Percentiles rank a stretch among this genome's conserved stretches.
phyloP scores from a whole-genome alignment of 1,140 invertebrate species.

The Pseudoatta argentina region DNA sequence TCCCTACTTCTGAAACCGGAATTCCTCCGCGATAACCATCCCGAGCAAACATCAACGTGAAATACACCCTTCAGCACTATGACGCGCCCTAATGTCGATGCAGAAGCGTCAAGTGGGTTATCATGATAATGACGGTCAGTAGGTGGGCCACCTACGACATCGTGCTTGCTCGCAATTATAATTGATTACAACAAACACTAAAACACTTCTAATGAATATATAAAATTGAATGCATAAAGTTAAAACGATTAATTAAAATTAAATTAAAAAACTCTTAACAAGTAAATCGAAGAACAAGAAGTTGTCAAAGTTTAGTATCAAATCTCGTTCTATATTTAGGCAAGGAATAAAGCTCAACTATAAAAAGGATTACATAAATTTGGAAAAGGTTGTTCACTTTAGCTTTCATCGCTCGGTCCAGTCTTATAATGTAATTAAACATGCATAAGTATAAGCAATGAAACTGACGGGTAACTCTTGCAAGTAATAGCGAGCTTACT shows the following conservation, averaged over 20 bases:
- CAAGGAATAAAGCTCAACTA: background rate
- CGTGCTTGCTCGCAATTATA: conserved; percentile 37
- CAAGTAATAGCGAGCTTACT: conserved; percentile 32
- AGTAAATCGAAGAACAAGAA: background rate
- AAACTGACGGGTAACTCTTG: conserved; percentile 28
- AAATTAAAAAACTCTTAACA: background rate
- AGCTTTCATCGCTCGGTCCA: background rate
- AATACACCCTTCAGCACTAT: background rate
- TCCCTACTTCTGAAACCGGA: conserved; percentile 48
- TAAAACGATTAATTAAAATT: background rate
- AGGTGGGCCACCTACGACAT: background rate
- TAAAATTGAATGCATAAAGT: background rate
- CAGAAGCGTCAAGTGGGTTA: conserved; percentile 65
- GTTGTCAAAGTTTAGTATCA: background rate
- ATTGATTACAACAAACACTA: conserved; percentile 60
- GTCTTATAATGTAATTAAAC: conserved; percentile 28
- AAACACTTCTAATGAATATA: background rate
- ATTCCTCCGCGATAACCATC: conserved; percentile 43
- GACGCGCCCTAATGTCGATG: conserved; percentile 8
- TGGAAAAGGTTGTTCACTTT: background rate
- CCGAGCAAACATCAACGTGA: background rate
- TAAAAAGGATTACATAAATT: background rate
- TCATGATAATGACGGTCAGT: conserved; percentile 64
- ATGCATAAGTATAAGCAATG: background rate
- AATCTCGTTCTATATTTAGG: background rate